These are phyloP conservation scores for Leptinotarsa juncta DNA, from an alignment of 2,888 invertebrate species.

Conservation along the genomic window DNA sequence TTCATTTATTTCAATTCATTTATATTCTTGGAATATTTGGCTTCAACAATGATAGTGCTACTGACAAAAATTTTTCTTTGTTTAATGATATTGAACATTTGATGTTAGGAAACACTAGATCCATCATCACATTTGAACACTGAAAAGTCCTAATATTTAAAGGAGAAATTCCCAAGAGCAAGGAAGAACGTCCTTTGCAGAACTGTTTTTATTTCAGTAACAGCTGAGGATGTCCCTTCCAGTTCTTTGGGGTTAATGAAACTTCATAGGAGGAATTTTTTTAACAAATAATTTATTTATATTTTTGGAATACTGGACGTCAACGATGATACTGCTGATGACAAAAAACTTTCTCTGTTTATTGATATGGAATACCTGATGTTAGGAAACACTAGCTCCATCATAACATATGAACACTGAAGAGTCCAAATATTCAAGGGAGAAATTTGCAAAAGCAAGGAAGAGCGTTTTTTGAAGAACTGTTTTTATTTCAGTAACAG, in stretches of 20 bases:
- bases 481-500: not conserved
- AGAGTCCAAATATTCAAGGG: constrained; percentile 20
- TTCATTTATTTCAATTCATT: too few relatives aligned
- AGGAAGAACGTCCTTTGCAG: too few relatives aligned
- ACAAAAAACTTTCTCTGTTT: not conserved
- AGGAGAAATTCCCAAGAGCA: constrained; percentile 17
- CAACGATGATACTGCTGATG: not conserved
- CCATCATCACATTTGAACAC: too few relatives aligned
- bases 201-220: too few relatives aligned
- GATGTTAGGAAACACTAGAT: too few relatives aligned
- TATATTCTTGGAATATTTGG: not conserved
- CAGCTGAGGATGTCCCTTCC: not conserved
- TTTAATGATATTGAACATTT: too few relatives aligned
- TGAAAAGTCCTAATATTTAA: constrained; percentile 13
- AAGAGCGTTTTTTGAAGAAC: too few relatives aligned
- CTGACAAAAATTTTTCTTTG: not conserved
- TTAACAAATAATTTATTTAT: not conserved
- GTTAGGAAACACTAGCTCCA: too few relatives aligned
- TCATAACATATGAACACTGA: too few relatives aligned
- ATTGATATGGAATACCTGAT: too few relatives aligned
- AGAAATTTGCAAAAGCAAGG: not conserved
- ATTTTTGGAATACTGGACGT: not conserved
- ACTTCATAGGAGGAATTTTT: not conserved
- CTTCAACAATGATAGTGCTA: not conserved
- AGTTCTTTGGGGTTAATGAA: not conserved